These are phyloP conservation scores for Phalacrocorax pelagicus DNA, from an alignment of 2,113 vertebrate genomes.

Conservation along the genomic window DNA sequence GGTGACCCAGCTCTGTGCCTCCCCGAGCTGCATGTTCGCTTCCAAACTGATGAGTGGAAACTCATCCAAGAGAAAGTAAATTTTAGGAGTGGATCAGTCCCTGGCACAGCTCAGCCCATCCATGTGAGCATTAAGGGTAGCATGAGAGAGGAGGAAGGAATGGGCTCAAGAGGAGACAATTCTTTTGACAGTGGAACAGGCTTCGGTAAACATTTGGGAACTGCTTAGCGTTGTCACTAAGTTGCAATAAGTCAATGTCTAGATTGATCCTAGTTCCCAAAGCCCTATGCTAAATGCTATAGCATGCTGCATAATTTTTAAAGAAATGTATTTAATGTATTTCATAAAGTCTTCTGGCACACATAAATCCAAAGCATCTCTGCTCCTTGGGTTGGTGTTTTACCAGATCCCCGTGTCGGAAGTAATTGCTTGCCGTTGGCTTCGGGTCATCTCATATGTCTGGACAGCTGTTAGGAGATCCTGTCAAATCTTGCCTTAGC, in stretches of 20 bases:
- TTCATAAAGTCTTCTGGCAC: not conserved
- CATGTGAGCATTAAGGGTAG: not conserved
- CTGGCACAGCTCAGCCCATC: not conserved
- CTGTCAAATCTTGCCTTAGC: conserved; percentile 54
- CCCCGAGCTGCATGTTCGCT: not conserved
- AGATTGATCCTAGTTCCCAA: not conserved
- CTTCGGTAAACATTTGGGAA: not conserved
- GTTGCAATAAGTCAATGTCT: not conserved
- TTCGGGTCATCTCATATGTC: conserved; percentile 28
- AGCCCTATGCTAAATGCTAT: not conserved
- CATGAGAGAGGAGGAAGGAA: not conserved
- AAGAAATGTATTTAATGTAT: not conserved
- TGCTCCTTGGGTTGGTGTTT: not conserved
- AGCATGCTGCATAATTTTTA: not conserved
- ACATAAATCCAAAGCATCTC: not conserved
- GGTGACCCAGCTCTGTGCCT: not conserved
- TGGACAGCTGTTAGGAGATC: conserved; percentile 45
- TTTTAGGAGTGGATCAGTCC: not conserved
- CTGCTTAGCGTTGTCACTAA: not conserved
- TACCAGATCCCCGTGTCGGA: not conserved
- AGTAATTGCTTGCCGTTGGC: conserved; percentile 6
- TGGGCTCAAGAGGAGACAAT: not conserved
- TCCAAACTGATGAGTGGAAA: not conserved
- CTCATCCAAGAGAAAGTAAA: not conserved
- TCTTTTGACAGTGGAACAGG: not conserved